Evolutionary conservation across 2,113 vertebrate species (phyloP).

Genomic region (Emydocephalus ijimae): DNA sequence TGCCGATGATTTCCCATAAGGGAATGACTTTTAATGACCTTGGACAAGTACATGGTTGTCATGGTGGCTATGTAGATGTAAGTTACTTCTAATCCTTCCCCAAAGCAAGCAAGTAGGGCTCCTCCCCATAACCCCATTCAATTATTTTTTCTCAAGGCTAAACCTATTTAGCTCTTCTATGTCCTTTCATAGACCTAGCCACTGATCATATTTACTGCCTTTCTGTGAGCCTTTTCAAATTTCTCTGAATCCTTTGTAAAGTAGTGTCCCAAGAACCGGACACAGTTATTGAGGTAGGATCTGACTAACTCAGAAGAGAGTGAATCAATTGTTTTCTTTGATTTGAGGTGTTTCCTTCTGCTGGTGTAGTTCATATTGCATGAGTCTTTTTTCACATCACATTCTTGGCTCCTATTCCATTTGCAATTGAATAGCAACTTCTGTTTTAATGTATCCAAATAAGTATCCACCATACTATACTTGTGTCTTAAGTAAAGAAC

Average conservation of each 20-base stretch:
- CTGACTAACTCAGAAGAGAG: background rate
- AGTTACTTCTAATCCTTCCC: background rate
- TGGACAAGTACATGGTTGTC: background rate
- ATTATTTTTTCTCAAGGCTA: background rate
- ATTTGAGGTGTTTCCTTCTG: background rate
- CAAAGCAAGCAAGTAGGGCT: background rate
- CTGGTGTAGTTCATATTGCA: background rate
- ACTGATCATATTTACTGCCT: background rate
- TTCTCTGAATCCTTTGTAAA: background rate
- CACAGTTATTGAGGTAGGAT: background rate
- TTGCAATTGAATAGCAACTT: background rate
- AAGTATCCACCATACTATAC: background rate
- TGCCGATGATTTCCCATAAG: background rate
- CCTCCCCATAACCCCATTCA: background rate
- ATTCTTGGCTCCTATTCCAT: background rate
- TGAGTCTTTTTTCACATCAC: background rate
- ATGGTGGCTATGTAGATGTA: background rate
- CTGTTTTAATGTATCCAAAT: background rate
- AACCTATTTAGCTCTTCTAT: background rate
- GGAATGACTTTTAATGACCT: background rate
- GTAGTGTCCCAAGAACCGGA: background rate
- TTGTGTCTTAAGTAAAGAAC: background rate
- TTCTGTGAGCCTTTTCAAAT: background rate
- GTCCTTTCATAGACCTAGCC: background rate
- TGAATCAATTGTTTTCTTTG: background rate